Conservation (phyloP, 2,888 invertebrate genomes). For the Nomada fucata region DNA sequence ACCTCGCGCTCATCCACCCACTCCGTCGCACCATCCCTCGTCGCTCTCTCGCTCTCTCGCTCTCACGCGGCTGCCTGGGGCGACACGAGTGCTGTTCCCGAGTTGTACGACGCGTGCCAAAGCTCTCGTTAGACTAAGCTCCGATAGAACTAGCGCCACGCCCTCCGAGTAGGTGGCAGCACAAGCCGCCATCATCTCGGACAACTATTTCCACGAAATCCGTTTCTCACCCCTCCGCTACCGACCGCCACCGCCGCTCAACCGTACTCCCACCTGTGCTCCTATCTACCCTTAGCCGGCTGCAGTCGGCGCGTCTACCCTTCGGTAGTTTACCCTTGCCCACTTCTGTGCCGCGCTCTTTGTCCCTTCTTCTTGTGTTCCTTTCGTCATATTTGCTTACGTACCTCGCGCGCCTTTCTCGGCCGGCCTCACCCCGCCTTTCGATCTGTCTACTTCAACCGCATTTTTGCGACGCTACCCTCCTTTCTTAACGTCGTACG, state of each 20-base stretch:
- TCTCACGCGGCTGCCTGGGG: slow-evolving; percentile 50
- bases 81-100: slow-evolving; percentile 52
- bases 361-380: neutral
- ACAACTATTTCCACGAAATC: slow-evolving; percentile 29
- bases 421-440: neutral
- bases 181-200: slow-evolving; percentile 53
- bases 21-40: slow-evolving; percentile 17
- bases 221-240: slow-evolving; percentile 2
- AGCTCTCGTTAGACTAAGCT: slow-evolving; percentile 78
- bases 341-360: slow-evolving; percentile 21
- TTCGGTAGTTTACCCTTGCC: slow-evolving; percentile 40
- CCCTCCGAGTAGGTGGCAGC: slow-evolving; percentile 79
- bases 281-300: neutral
- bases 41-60: slow-evolving; percentile 34
- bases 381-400: slow-evolving; percentile 34
- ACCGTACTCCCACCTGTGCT: neutral
- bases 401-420: neutral
- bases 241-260: neutral
- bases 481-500: neutral
- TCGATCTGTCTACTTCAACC: neutral
- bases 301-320: slow-evolving; percentile 23
- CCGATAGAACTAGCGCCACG: slow-evolving; percentile 79
- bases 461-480: slow-evolving; percentile 5
- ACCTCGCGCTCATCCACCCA: slow-evolving; percentile 19
- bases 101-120: slow-evolving; percentile 75